Evolutionary conservation across 2,888 invertebrate species (phyloP).

Genomic region (Steinernema carpocapsae): DNA sequence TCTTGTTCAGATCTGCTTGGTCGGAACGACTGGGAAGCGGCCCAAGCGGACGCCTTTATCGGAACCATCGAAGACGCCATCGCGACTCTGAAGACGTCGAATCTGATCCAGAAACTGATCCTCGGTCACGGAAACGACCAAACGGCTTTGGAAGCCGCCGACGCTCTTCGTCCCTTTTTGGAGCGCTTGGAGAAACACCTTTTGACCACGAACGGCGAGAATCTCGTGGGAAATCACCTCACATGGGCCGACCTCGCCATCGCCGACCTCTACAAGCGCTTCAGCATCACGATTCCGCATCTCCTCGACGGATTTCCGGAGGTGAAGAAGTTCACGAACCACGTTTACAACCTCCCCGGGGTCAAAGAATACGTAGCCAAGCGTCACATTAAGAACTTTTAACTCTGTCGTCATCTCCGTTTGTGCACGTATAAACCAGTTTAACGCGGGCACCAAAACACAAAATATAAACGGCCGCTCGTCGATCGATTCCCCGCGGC

Average conservation of each 20-base stretch:
- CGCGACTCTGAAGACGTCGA: background rate
- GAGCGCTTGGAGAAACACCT: background rate
- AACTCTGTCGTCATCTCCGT: background rate
- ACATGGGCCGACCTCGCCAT: background rate
- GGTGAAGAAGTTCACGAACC: background rate
- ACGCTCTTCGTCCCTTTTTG: background rate
- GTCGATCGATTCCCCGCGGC: no score
- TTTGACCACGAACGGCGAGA: background rate
- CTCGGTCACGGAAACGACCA: background rate
- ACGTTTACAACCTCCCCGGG: constrained; percentile 21
- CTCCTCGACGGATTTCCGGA: background rate
- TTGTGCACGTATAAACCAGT: background rate
- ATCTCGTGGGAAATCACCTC: background rate
- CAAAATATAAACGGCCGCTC: background rate
- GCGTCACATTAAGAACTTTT: background rate
- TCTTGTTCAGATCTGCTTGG: constrained; percentile 1
- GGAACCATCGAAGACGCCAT: background rate
- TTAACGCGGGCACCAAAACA: background rate
- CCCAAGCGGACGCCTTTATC: constrained; percentile 1
- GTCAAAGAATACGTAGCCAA: constrained; percentile 15
- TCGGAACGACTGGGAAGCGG: constrained; percentile 7
- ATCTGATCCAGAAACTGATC: background rate
- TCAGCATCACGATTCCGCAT: background rate
- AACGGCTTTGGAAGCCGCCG: background rate
- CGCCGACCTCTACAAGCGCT: background rate